Percentiles rank a stretch among this genome's conserved stretches.
phyloP scores from a whole-genome alignment of 2,113 vertebrate genomes.

The Orientallactaga bullata region DNA sequence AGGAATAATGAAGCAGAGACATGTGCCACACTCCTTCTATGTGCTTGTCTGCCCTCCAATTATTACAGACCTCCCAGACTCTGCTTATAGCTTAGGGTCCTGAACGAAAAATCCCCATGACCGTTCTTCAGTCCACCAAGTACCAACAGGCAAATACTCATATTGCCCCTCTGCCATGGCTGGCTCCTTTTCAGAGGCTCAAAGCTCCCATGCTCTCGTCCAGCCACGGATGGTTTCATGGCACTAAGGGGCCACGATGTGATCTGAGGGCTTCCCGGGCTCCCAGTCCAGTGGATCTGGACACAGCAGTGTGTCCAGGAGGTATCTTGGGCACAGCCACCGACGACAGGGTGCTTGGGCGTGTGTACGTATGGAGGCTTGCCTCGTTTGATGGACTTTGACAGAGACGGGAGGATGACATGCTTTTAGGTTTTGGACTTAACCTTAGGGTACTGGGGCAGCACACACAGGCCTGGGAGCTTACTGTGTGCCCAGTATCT shows the following conservation, averaged over 20 bases:
- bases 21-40: background rate
- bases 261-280: background rate
- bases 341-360: no score
- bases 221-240: background rate
- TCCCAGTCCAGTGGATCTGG: background rate
- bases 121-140: background rate
- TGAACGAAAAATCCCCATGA: background rate
- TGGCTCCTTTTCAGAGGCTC: background rate
- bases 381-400: no score
- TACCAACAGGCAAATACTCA: background rate
- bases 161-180: background rate
- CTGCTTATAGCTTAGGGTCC: background rate
- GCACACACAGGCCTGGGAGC: background rate
- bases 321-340: no score
- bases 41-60: background rate
- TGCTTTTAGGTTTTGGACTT: background rate
- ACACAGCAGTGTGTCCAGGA: background rate
- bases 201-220: no score
- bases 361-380: no score
- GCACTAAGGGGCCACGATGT: rapidly evolving
- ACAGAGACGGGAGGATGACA: no score
- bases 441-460: background rate
- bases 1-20: background rate
- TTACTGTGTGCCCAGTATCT: background rate
- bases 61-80: background rate